A percentile compares a stretch with the other conserved stretches of the same genome.
phyloP scores from a whole-genome alignment of 2,888 invertebrate species.

The Sinotaia quadrata region DNA sequence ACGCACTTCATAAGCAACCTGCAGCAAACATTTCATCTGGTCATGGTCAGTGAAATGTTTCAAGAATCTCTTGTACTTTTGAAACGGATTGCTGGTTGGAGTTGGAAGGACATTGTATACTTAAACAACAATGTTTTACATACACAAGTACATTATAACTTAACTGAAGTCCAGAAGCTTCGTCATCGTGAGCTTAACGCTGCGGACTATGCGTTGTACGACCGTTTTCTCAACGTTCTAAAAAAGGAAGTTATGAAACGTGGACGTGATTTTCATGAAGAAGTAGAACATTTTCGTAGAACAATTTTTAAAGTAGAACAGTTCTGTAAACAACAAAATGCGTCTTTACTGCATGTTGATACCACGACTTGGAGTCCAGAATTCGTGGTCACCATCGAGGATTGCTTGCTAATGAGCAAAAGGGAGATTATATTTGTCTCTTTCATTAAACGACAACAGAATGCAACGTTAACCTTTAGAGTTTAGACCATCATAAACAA shows the following conservation, averaged over 20 bases:
- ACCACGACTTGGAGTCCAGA: neutral
- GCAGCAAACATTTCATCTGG: conserved; percentile 49
- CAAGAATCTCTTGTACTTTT: conserved; percentile 55
- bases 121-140: conserved; percentile 19
- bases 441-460: too few relatives aligned
- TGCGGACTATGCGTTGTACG: conserved; percentile 17
- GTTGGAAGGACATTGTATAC: conserved; percentile 48
- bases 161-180: neutral
- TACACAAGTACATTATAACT: neutral
- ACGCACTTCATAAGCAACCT: conserved; percentile 42
- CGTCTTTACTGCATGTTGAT: neutral
- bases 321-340: neutral
- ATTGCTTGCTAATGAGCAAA: neutral
- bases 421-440: too few relatives aligned
- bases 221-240: conserved; percentile 5
- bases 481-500: too few relatives aligned
- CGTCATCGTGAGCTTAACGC: neutral
- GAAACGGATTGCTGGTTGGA: conserved; percentile 50
- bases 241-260: neutral
- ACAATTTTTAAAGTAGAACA: neutral
- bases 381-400: neutral
- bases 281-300: neutral
- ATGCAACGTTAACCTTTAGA: too few relatives aligned
- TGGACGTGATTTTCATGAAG: neutral
- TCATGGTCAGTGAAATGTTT: conserved; percentile 54